phyloP scores from a whole-genome alignment of 1,140 invertebrate species.

The Onthophagus taurus region DNA sequence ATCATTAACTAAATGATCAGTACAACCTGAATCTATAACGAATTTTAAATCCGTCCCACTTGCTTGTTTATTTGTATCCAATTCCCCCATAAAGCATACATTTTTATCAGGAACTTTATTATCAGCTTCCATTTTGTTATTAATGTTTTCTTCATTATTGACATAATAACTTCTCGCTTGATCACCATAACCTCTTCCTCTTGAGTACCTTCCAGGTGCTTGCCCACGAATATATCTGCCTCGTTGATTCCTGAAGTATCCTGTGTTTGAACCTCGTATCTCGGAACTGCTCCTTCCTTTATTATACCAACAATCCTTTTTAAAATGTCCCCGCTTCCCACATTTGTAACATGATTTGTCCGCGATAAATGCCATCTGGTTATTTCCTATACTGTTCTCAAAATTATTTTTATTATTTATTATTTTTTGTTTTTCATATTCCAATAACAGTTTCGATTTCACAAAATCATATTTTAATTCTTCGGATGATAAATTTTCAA shows the following conservation, averaged over 20 bases:
- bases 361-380: conserved; percentile 1
- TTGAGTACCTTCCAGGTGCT: conserved; percentile 8
- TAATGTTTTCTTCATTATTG: too few species aligned
- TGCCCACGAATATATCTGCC: conserved; percentile 1
- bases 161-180: too few species aligned
- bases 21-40: conserved; percentile 13
- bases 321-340: conserved; percentile 12
- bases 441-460: conserved; percentile 6
- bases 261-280: background rate
- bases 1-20: conserved; percentile 12
- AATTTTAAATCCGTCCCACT: background rate
- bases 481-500: conserved; percentile 18
- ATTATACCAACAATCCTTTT: conserved; percentile 4
- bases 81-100: conserved; percentile 9
- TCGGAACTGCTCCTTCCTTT: background rate
- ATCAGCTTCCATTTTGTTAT: conserved; percentile 4
- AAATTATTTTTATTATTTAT: conserved; percentile 1
- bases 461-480: conserved; percentile 8
- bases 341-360: conserved; percentile 8
- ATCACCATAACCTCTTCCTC: too few species aligned
- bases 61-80: background rate
- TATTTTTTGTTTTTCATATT: conserved; percentile 17
- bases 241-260: background rate
- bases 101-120: conserved; percentile 4
- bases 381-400: background rate